A percentile compares a stretch with the other conserved stretches of the same genome.
Conservation (phyloP, 2,113 vertebrate species). For the Pipa parva region DNA sequence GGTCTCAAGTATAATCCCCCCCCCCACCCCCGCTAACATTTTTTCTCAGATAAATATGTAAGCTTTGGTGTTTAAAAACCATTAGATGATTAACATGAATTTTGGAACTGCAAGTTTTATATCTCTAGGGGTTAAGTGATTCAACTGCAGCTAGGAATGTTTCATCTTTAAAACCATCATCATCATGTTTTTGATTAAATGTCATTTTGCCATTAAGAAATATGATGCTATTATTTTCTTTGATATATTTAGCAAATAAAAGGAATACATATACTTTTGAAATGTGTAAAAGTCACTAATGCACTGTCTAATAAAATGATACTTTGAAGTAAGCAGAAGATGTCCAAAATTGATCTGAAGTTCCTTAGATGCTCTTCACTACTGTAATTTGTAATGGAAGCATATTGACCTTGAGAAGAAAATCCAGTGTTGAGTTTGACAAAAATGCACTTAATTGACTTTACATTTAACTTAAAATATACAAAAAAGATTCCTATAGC, state of each 20-base stretch:
- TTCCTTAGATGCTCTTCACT: constrained; percentile 16
- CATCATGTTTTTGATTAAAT: constrained; percentile 6
- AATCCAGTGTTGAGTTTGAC: constrained; percentile 12
- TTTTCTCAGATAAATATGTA: no score
- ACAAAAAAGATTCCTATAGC: neutral
- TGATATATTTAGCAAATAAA: constrained; percentile 26
- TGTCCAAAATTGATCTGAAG: constrained; percentile 38
- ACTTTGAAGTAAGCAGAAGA: constrained; percentile 33
- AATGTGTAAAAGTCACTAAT: constrained; percentile 38
- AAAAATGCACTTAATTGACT: constrained; percentile 22
- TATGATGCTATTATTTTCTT: constrained; percentile 6
- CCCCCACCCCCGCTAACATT: no score
- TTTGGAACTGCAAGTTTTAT: neutral
- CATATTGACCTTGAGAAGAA: constrained; percentile 30
- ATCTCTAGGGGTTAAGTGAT: constrained; percentile 24
- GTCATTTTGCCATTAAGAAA: constrained; percentile 26
- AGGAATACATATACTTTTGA: constrained; percentile 19
- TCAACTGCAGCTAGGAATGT: constrained; percentile 13
- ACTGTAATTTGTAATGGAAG: constrained; percentile 29
- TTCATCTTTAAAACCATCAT: neutral
- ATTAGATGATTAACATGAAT: neutral
- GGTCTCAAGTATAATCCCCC: no score
- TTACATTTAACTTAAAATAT: neutral
- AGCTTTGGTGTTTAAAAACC: no score
- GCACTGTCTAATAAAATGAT: constrained; percentile 25